These are phyloP conservation scores for Zoanthus solanderi DNA, from an alignment of 92 coral and sea anemone genomes.

Conservation along the genomic window DNA sequence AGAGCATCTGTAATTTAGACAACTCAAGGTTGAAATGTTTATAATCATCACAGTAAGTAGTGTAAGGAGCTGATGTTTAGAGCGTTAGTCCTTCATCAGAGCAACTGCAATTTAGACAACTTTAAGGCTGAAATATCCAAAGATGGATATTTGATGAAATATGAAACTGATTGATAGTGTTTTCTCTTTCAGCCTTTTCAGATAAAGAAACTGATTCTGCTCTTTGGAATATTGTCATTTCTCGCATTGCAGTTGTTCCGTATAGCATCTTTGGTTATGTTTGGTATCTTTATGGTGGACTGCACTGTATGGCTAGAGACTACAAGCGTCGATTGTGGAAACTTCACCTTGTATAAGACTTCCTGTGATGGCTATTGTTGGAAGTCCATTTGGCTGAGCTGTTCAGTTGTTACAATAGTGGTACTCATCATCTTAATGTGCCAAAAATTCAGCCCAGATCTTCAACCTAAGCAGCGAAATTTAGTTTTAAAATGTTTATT, in stretches of 20 bases:
- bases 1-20: no score
- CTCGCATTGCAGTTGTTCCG: conserved; percentile 66
- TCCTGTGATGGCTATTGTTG: conserved; percentile 74
- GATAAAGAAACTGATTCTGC: neutral
- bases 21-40: no score
- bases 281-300: conserved; percentile 65
- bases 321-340: conserved; percentile 67
- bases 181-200: neutral
- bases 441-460: conserved; percentile 14
- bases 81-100: no score
- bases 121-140: no score
- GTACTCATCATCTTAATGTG: conserved; percentile 39
- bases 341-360: conserved; percentile 62
- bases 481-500: conserved; percentile 40
- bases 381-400: conserved; percentile 67
- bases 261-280: conserved; percentile 57
- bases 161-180: neutral
- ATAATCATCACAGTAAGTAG: no score
- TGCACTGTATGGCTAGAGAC: conserved; percentile 63
- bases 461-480: conserved; percentile 49
- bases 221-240: neutral
- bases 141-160: neutral
- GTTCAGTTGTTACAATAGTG: conserved; percentile 53
- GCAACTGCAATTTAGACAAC: no score
- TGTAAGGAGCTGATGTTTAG: no score